phyloP scores from a whole-genome alignment of 2,888 invertebrate species.

The Hypsopygia costalis region DNA sequence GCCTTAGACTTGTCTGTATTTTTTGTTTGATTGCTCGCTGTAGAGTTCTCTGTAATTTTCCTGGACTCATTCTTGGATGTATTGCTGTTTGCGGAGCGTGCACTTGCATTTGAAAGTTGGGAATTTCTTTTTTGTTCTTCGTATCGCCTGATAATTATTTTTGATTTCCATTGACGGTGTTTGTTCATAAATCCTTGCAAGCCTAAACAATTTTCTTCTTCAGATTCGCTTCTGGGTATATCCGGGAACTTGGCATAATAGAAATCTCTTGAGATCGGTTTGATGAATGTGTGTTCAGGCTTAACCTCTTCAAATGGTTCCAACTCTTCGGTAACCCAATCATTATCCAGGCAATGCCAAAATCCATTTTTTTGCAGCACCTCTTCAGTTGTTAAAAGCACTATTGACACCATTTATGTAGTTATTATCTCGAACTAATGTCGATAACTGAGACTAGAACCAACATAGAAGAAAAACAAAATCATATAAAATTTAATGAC shows the following conservation, averaged over 20 bases:
- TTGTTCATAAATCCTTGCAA: slow-evolving; percentile 56
- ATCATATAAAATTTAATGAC: slow-evolving; percentile 1
- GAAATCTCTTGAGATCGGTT: slow-evolving; percentile 60
- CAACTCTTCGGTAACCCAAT: slow-evolving; percentile 64
- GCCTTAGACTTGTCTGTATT: slow-evolving; percentile 13
- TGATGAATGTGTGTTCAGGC: slow-evolving; percentile 50
- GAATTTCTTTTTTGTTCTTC: slow-evolving; percentile 43
- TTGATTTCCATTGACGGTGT: slow-evolving; percentile 61
- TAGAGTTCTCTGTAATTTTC: slow-evolving; percentile 29
- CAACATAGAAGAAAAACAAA: background rate
- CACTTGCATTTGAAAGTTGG: slow-evolving; percentile 31
- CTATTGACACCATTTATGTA: slow-evolving; percentile 58
- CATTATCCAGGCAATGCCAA: slow-evolving; percentile 61
- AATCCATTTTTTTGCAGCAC: slow-evolving; percentile 60
- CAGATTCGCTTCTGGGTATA: slow-evolving; percentile 69
- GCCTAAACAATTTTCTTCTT: slow-evolving; percentile 61
- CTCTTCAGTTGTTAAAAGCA: slow-evolving; percentile 66
- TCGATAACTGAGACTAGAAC: slow-evolving; percentile 3
- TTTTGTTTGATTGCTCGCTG: slow-evolving; percentile 8
- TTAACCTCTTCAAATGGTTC: slow-evolving; percentile 69
- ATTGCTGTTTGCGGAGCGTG: slow-evolving; percentile 29
- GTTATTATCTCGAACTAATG: slow-evolving; percentile 2
- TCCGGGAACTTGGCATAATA: slow-evolving; percentile 66
- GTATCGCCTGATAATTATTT: slow-evolving; percentile 47
- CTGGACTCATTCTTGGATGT: slow-evolving; percentile 33